A percentile compares a stretch with the other conserved stretches of the same genome.
Evolutionary conservation across 2,888 invertebrate species (phyloP).

Genomic region (Euplexia lucipara): DNA sequence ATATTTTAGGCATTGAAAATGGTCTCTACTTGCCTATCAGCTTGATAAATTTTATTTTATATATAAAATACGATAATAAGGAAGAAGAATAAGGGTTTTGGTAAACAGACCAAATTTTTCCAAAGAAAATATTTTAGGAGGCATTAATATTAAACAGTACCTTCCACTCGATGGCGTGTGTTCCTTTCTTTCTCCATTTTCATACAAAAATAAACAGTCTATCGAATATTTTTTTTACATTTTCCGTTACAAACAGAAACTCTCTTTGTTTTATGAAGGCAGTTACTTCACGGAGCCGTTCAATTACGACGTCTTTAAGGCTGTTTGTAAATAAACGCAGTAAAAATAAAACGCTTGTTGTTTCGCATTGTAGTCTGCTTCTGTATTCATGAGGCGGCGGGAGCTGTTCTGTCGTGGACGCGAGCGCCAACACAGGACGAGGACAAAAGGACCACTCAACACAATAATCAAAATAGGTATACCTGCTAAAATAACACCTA

Average conservation of each 20-base stretch:
- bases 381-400: conserved; percentile 52
- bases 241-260: conserved; percentile 31
- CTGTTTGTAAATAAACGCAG: conserved; percentile 52
- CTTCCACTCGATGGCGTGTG: background rate
- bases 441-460: conserved; percentile 11
- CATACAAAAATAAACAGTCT: conserved; percentile 39
- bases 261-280: conserved; percentile 42
- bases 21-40: background rate
- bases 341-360: conserved; percentile 47
- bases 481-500: background rate
- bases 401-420: background rate
- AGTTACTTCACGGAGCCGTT: conserved; percentile 37
- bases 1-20: background rate
- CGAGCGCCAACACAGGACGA: no score
- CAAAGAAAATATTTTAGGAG: conserved; percentile 18
- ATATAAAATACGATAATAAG: conserved; percentile 2
- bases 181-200: conserved; percentile 25
- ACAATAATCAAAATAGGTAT: background rate
- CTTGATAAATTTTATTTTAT: background rate
- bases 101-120: conserved; percentile 2
- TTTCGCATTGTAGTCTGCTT: conserved; percentile 41
- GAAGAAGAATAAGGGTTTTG: conserved; percentile 14
- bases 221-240: conserved; percentile 53
- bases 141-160: conserved; percentile 20
- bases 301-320: conserved; percentile 53